Percentiles rank a stretch among this genome's conserved stretches.
These are phyloP conservation scores for Drosophila paracracens DNA, from an alignment of 2,888 invertebrate species.

Conservation along the genomic window DNA sequence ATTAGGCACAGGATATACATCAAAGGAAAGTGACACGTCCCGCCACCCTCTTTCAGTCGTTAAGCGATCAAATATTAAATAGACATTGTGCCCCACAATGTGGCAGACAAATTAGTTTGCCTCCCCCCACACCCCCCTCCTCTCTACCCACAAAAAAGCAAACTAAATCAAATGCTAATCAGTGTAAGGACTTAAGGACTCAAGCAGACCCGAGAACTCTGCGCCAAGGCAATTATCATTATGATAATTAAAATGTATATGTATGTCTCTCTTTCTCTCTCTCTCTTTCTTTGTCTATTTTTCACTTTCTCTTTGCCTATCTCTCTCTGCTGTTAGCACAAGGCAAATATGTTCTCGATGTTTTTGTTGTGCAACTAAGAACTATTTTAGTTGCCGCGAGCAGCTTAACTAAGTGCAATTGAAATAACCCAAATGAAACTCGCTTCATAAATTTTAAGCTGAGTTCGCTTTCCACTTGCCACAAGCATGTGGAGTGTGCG, in stretches of 20 bases:
- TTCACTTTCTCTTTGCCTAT: neutral
- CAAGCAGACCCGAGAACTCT: neutral
- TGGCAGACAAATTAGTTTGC: slow-evolving; percentile 27
- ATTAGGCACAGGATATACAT: slow-evolving; percentile 60
- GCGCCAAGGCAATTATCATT: slow-evolving; percentile 65
- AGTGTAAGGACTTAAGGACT: slow-evolving; percentile 15
- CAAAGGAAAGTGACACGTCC: slow-evolving; percentile 51
- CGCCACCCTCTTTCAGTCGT: slow-evolving; percentile 1
- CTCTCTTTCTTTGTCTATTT: neutral
- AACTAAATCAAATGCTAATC: slow-evolving; percentile 57
- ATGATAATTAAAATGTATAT: slow-evolving; percentile 76
- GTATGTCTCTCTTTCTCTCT: slow-evolving; percentile 39
- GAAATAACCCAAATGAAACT: slow-evolving; percentile 4
- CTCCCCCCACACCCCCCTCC: too few species aligned
- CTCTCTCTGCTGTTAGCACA: neutral
- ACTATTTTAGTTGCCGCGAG: slow-evolving; percentile 6
- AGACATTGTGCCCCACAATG: slow-evolving; percentile 35
- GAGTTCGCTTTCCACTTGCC: neutral
- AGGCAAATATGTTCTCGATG: slow-evolving; percentile 9
- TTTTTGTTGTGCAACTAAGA: slow-evolving; percentile 4
- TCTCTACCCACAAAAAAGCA: slow-evolving; percentile 29
- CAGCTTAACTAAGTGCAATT: slow-evolving; percentile 18
- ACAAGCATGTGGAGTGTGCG: neutral
- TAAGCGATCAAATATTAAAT: slow-evolving; percentile 73
- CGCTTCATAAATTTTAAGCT: neutral